A percentile compares a stretch with the other conserved stretches of the same genome.
These are phyloP conservation scores for Erpobdella octoculata DNA, from an alignment of 2,888 invertebrate genomes.

Conservation along the genomic window DNA sequence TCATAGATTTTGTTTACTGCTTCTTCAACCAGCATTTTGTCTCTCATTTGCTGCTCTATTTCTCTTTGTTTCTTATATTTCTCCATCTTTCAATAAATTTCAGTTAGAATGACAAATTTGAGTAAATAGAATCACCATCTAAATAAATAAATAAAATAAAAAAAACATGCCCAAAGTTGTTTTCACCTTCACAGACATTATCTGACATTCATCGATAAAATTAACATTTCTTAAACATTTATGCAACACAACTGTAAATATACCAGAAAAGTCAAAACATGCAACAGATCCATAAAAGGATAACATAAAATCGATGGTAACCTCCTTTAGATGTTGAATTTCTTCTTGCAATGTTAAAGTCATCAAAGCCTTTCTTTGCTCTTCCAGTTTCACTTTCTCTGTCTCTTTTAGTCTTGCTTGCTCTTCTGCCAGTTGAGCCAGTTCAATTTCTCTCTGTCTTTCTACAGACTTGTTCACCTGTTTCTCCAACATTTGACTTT, in stretches of 20 bases:
- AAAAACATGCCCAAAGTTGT: neutral
- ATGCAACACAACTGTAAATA: too few relatives aligned
- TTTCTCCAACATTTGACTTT: neutral
- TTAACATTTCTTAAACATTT: too few relatives aligned
- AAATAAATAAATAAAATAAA: neutral
- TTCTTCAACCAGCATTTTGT: neutral
- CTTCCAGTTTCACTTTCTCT: neutral
- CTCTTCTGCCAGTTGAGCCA: too few relatives aligned
- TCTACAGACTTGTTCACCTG: too few relatives aligned
- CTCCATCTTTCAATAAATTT: neutral
- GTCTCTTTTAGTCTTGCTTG: neutral
- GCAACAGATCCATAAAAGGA: too few relatives aligned
- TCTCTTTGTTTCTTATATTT: neutral
- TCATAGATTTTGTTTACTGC: neutral
- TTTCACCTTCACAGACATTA: too few relatives aligned
- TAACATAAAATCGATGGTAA: too few relatives aligned
- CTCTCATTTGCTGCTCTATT: neutral
- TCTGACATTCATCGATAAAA: too few relatives aligned
- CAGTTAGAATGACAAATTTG: neutral
- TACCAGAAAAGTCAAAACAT: too few relatives aligned
- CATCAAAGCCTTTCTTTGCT: neutral
- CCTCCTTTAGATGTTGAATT: neutral
- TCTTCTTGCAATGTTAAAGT: neutral
- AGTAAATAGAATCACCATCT: neutral
- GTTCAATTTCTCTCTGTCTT: too few relatives aligned